A percentile compares a stretch with the other conserved stretches of the same genome.
Conservation (phyloP, 1,140 invertebrate species). For the Panagrolaimus sp. region DNA sequence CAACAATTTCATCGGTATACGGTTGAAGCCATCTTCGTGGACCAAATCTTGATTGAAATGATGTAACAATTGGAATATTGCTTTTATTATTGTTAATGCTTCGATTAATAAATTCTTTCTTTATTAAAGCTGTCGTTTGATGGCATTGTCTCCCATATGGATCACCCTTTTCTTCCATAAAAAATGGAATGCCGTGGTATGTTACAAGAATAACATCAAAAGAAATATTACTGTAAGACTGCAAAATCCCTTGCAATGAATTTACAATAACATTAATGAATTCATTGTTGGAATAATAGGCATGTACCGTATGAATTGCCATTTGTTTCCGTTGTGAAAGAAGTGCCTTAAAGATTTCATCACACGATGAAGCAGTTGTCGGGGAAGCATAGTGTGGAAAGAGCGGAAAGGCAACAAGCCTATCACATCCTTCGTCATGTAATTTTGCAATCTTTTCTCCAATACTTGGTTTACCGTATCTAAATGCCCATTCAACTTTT, state of each 20-base stretch:
- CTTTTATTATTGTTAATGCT: not conserved
- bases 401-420: constrained; percentile 12
- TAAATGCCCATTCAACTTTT: constrained; percentile 20
- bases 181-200: constrained; percentile 25
- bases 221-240: not conserved
- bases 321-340: constrained; percentile 21
- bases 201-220: constrained; percentile 23
- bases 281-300: constrained; percentile 20
- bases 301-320: constrained; percentile 21
- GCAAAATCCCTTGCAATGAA: constrained; percentile 17
- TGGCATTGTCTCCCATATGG: constrained; percentile 27
- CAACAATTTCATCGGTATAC: constrained; percentile 22
- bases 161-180: constrained; percentile 26
- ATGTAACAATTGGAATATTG: constrained; percentile 7
- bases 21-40: constrained; percentile 21
- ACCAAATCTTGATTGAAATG: constrained; percentile 20
- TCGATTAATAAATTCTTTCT: constrained; percentile 8
- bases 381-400: constrained; percentile 19
- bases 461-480: constrained; percentile 17
- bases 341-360: constrained; percentile 18
- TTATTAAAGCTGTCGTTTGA: constrained; percentile 19
- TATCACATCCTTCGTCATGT: constrained; percentile 7
- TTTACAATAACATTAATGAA: constrained; percentile 19
- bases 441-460: constrained; percentile 1
- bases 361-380: constrained; percentile 4